These are phyloP conservation scores for Pogonomyrmex californicus DNA, from an alignment of 1,140 invertebrate genomes.

Conservation along the genomic window DNA sequence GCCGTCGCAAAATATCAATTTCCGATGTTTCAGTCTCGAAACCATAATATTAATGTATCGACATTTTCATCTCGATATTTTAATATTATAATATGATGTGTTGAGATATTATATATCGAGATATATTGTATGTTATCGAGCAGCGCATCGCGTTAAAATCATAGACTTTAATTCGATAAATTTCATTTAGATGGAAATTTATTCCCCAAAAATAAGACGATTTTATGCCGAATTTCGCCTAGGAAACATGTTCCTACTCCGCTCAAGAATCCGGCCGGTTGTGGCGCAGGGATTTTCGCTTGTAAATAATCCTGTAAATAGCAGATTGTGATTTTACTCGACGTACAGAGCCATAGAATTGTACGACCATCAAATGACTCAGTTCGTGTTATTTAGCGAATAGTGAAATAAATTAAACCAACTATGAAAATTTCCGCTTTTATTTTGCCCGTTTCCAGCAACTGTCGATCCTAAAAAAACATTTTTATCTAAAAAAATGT, in stretches of 20 bases:
- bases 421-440: conserved; percentile 34
- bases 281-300: conserved; percentile 37
- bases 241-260: not conserved
- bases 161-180: conserved; percentile 2
- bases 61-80: not conserved
- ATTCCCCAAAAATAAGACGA: not conserved
- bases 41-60: conserved; percentile 25
- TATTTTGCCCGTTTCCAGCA: conserved; percentile 25
- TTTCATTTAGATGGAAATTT: not conserved
- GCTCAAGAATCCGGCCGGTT: conserved; percentile 1
- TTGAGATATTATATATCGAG: not conserved
- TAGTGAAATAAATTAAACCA: conserved; percentile 86
- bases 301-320: conserved; percentile 86
- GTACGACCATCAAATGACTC: conserved; percentile 82
- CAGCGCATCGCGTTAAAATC: not conserved
- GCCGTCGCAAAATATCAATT: conserved; percentile 6
- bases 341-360: conserved; percentile 81
- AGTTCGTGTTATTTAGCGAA: conserved; percentile 86
- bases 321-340: conserved; percentile 85
- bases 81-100: conserved; percentile 8
- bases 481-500: not conserved
- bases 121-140: not conserved
- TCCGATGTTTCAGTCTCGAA: not conserved
- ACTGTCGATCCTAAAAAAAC: not conserved
- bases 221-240: not conserved